Evolutionary conservation across 2,888 invertebrate genomes (phyloP).

Genomic region (Hybos culiciformis): DNA sequence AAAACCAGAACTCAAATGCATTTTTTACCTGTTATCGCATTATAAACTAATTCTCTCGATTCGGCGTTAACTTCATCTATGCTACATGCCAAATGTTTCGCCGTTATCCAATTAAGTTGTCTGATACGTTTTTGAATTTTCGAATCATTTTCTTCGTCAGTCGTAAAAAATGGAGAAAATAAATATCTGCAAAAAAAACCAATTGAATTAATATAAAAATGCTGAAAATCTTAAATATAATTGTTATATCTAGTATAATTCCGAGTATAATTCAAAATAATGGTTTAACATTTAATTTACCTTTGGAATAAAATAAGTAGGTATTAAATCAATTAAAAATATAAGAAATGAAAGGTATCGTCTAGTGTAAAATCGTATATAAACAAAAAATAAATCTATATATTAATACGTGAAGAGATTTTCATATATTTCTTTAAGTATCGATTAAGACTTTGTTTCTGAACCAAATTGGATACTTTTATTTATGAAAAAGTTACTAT

Average conservation of each 20-base stretch:
- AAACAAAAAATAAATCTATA: too few species aligned
- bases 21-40: slow-evolving; percentile 70
- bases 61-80: slow-evolving; percentile 74
- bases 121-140: slow-evolving; percentile 87
- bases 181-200: slow-evolving; percentile 46
- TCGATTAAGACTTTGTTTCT: too few species aligned
- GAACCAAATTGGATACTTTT: too few species aligned
- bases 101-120: slow-evolving; percentile 91
- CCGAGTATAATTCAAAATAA: too few species aligned
- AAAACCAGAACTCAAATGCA: background rate
- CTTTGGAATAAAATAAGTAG: background rate
- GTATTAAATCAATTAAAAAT: too few species aligned
- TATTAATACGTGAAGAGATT: too few species aligned
- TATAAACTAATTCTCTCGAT: slow-evolving; percentile 81
- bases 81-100: slow-evolving; percentile 82
- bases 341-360: too few species aligned
- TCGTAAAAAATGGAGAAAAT: slow-evolving; percentile 79
- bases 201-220: background rate
- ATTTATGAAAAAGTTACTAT: slow-evolving; percentile 4
- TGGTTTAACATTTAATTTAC: background rate
- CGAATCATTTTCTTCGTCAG: slow-evolving; percentile 89
- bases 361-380: too few species aligned
- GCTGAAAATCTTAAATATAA: too few species aligned
- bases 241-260: too few species aligned
- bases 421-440: too few species aligned